phyloP scores from a whole-genome alignment of 2,113 vertebrate genomes.

The Eretmochelys imbricata region DNA sequence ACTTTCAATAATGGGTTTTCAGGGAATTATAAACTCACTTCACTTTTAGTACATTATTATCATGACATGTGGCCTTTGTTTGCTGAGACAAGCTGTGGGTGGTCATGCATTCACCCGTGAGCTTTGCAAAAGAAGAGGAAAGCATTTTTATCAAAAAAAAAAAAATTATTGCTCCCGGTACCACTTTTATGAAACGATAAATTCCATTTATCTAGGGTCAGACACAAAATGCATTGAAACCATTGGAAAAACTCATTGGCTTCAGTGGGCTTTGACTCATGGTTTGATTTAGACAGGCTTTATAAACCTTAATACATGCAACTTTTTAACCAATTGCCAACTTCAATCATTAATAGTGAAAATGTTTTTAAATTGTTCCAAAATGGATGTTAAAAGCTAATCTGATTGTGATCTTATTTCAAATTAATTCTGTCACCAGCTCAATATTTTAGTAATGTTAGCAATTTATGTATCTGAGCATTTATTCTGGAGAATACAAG shows the following conservation, averaged over 20 bases:
- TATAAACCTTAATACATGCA: conserved; percentile 31
- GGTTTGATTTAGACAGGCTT: conserved; percentile 43
- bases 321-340: not conserved
- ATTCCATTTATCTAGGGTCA: conserved; percentile 39
- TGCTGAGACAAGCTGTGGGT: not conserved
- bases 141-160: conserved; percentile 38
- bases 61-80: conserved; percentile 24
- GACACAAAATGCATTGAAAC: conserved; percentile 6
- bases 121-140: conserved; percentile 28
- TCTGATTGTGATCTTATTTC: not conserved
- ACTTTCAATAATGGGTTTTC: conserved; percentile 7
- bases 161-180: not conserved
- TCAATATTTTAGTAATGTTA: not conserved
- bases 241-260: conserved; percentile 6
- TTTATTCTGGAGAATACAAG: conserved; percentile 38
- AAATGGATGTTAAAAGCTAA: not conserved
- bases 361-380: not conserved
- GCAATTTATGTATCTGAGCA: not conserved
- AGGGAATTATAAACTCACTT: not conserved
- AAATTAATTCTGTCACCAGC: not conserved
- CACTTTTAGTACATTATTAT: conserved; percentile 47
- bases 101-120: conserved; percentile 19
- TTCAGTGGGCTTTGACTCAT: conserved; percentile 27
- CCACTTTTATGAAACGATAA: conserved; percentile 6
- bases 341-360: conserved; percentile 16